These are phyloP conservation scores for Mastigias papua DNA, from an alignment of 30 jellyfish, hydroid and myxozoan species.

Conservation along the genomic window DNA sequence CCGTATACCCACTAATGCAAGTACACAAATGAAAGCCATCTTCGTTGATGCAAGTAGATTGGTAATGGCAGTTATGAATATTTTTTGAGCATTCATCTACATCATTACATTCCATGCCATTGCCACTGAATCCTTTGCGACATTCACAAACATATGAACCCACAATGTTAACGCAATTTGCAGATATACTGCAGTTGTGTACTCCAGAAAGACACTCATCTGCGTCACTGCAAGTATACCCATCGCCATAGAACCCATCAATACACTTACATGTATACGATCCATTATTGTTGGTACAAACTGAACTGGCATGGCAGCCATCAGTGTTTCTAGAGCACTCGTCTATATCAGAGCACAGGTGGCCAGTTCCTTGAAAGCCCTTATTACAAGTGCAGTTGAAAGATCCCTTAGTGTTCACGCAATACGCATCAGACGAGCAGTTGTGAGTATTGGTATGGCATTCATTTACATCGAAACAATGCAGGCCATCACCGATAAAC, in stretches of 20 bases:
- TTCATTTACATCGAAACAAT: conserved; percentile 64
- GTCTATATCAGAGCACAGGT: conserved; percentile 35
- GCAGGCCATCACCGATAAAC: conserved; percentile 48
- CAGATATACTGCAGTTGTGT: conserved; percentile 44
- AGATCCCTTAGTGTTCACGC: conserved; percentile 44
- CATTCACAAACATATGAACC: conserved; percentile 67
- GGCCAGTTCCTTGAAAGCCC: conserved; percentile 61
- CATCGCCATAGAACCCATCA: conserved; percentile 60
- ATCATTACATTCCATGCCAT: conserved; percentile 72
- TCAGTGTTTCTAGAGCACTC: conserved; percentile 34
- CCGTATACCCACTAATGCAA: conserved; percentile 55
- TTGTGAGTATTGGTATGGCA: conserved; percentile 7
- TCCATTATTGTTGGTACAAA: background rate
- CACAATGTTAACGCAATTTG: conserved; percentile 49
- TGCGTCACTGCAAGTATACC: conserved; percentile 33
- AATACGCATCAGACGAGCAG: conserved; percentile 49
- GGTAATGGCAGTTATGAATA: conserved; percentile 31
- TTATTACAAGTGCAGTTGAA: conserved; percentile 42
- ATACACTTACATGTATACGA: conserved; percentile 29
- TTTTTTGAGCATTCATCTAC: conserved; percentile 57
- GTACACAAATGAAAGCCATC: conserved; percentile 28
- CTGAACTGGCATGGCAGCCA: conserved; percentile 33
- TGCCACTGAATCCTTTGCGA: conserved; percentile 58
- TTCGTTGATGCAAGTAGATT: conserved; percentile 33
- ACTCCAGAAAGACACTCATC: conserved; percentile 33